Base-by-base conservation (phyloP, 2,797 vertebrate genomes). In the Enteromius unitaeniatus region DNA sequence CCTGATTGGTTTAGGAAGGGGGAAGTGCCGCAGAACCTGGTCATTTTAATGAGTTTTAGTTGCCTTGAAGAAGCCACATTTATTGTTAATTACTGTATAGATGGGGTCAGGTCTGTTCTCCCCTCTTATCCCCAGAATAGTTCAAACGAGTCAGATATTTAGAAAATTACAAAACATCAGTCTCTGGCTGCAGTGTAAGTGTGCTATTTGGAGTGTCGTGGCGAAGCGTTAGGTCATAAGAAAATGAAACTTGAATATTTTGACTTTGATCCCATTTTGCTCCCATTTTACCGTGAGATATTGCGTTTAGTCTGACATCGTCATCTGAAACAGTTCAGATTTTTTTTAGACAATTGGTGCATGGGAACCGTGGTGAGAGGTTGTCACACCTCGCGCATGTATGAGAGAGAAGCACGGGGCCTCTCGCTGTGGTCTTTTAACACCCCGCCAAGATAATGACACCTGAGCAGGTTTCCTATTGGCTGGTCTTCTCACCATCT, bases 21-120 rank as follows among this genome's bases (percentile, higher is more conserved):
- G 87, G 87, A 84, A 87, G 65, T 73, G 87, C 89, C 86, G 81
- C 79, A 90, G 87, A 90, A 90, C 87, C 88, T 93, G 93, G 94
- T 93, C 94, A 94, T 93, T 92, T 93, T 93, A 94, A 93, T 94
- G 93, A 93, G 92, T 90, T 91, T 89, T 87, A 86, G 83, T 87
- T 90, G 86, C 86, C 88, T 90, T 90, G 87, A 89, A 91, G 90
- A 92, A 89, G 91, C 84, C 88, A 83, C 49, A 84, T 85, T 87
- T 86, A 88, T 86, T 88, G 90, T 92, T 93, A 93, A 94, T 94
- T 94, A 93, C 91, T 89, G 88, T 81, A 88, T 90, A 92, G 79
- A 93, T 89, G 85, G 90, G 89, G 93, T 94, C 91, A 91, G 90
- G 93, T 90, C 85, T 91, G 88, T 88, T 90, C 84, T 89, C 87